Base-by-base conservation (phyloP, 2,797 vertebrate genomes). In the Knipowitschia caucasica region DNA sequence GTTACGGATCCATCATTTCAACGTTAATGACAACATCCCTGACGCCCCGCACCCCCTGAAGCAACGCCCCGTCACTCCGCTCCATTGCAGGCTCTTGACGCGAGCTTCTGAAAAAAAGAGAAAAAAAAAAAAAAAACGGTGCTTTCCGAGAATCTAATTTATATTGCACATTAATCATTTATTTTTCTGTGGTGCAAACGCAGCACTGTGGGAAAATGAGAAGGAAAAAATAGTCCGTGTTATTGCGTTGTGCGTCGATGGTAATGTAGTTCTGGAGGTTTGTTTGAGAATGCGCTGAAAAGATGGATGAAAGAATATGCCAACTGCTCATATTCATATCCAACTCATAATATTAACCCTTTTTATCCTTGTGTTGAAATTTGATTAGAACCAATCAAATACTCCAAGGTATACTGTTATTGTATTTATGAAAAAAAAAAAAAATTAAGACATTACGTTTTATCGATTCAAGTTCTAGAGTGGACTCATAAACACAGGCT, bases 161-260 rank as follows among this genome's bases (percentile, higher is more conserved):
- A 77, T 85, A 86, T 88, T 88, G 84, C 84, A 88, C 84, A 71
- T 80, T 30, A 58, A 69, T n/a, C n/a, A n/a, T n/a, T n/a, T n/a
- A n/a, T n/a, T n/a, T n/a, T n/a, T n/a, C n/a, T n/a, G n/a, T n/a
- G n/a, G n/a, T n/a, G n/a, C n/a, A n/a, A n/a, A 54, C 45, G 56
- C 11, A 43, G 50, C 40, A 61, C 62, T 62, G 18, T 49, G 65
- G 53, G 27, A 47, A 42, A 59, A 21, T 40, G 59, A 51, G 9
- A n/a, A n/a, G n/a, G n/a, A 7, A 51, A 53, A 54, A 10, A 62
- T 14, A 21, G 72, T 23, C 14, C 12, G 12, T 50, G 49, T 7
- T 27, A 27, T 4, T 58, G 50, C 56, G 33, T 46, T 40, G 47
- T 53, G 57, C 26, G 56, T 68, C 56, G 63, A 51, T 46, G 52